Conservation (phyloP, 1,140 invertebrate species). For the Uloborus diversus region DNA sequence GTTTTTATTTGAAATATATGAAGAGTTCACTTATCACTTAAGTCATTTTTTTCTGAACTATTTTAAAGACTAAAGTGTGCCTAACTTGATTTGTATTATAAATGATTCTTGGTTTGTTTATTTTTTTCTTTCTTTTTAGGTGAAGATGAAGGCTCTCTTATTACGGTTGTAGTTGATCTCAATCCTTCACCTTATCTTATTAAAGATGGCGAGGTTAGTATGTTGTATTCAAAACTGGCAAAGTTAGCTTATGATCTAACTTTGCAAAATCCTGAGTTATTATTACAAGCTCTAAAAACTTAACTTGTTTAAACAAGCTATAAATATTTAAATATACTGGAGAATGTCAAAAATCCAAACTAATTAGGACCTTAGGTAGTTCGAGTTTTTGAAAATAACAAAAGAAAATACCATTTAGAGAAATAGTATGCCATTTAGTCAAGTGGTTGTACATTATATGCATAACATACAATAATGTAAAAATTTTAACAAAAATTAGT, state of each 20-base stretch:
- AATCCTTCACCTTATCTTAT: slow-evolving; percentile 48
- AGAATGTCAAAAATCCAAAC: background rate
- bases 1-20: too few relatives aligned
- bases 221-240: too few relatives aligned
- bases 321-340: background rate
- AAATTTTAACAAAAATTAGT: too few relatives aligned
- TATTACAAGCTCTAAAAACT: background rate
- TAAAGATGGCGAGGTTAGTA: slow-evolving; percentile 47
- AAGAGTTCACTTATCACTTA: too few relatives aligned
- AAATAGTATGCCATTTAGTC: too few relatives aligned
- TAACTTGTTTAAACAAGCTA: background rate
- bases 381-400: background rate
- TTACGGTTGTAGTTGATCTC: slow-evolving; percentile 36
- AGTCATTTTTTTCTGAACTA: too few relatives aligned
- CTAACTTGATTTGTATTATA: too few relatives aligned
- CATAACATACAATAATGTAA: too few relatives aligned
- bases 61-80: too few relatives aligned
- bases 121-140: background rate
- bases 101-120: too few relatives aligned
- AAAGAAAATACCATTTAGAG: background rate
- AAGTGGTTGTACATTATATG: too few relatives aligned
- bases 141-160: slow-evolving; percentile 28
- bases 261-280: background rate
- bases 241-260: too few relatives aligned
- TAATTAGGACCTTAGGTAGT: background rate